Evolutionary conservation across 2,113 vertebrate species (phyloP), one percentile per base, ranked within the genome.

Genomic region (Saguinus midas): DNA sequence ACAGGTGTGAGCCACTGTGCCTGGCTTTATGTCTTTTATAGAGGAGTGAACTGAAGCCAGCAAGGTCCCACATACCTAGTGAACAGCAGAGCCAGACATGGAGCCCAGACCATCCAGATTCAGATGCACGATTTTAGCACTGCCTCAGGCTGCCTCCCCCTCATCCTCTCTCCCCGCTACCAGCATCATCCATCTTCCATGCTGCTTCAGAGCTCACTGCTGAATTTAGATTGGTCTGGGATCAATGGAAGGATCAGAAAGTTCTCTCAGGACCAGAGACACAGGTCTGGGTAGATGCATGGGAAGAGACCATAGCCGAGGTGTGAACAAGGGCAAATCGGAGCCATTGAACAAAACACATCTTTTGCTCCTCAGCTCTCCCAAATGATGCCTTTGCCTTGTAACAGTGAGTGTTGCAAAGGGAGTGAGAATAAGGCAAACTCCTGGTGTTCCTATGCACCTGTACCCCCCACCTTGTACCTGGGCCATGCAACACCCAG

Each of bases 271-370:
- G 16, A 37, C 18, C 6, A 48, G 27, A 50, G 91, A 50, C 0
- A 1, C 7, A 18, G 61, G 29, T 16, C 57, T 0, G 4, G 52
- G 29, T 13, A 66, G 82, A 58, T 1, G 0, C 0, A 7, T 3
- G 14, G 23, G 29, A 18, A 17, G 35, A 10, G 16, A 16, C 58
- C 29, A 3, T 4, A 40, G 55, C 35, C 6, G 20, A 37, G 72
- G 7, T 10, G 0, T 40, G 52, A 61, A 27, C n/a, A 48, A 48
- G 6, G 57, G 32, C 0, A 9, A 35, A 29, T 52, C 25, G 0
- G 45, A 37, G 21, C 2, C 2, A 29, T 0, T 35, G 57, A 78
- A 73, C 55, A 55, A 66, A 81, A 29, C 12, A 12, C 58, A 5
- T 18, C 79, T 35, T 40, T 72, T 8, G 37, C 20, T 87, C 45